phyloP scores from a whole-genome alignment of 2,797 vertebrate genomes.

The Schizopygopsis pylzovi region DNA sequence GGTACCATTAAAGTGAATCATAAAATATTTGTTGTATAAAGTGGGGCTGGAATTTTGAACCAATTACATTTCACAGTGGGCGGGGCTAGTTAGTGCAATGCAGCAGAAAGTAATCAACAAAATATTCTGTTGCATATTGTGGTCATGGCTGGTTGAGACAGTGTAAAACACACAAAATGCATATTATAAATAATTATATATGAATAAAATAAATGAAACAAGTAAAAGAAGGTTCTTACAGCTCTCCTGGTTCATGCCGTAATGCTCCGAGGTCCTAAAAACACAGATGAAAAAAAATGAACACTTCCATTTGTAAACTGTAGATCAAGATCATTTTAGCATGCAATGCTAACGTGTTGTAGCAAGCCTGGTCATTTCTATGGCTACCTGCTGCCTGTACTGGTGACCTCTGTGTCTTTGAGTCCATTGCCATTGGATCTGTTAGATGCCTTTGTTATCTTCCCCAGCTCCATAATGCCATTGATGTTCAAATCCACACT shows the following conservation, averaged over 20 bases:
- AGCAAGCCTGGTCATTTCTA: not conserved
- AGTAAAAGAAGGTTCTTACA: slow-evolving; percentile 70
- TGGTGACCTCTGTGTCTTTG: slow-evolving; percentile 49
- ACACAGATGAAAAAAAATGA: not conserved
- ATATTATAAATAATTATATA: not conserved
- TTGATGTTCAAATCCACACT: slow-evolving; percentile 73
- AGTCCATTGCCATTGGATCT: slow-evolving; percentile 38
- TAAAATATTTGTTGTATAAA: not conserved
- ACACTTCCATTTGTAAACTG: not conserved
- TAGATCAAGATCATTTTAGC: not conserved
- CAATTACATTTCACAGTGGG: not conserved
- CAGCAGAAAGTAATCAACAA: not conserved
- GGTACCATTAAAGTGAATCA: not conserved
- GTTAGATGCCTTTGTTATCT: slow-evolving; percentile 64
- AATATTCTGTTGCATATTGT: not conserved
- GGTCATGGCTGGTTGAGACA: not conserved
- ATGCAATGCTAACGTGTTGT: not conserved
- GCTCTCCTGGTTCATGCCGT: slow-evolving; percentile 65
- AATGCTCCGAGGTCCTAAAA: slow-evolving; percentile 69
- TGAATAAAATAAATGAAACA: not conserved
- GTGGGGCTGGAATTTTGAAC: not conserved
- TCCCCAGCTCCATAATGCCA: slow-evolving; percentile 75
- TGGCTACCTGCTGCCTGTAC: slow-evolving; percentile 66
- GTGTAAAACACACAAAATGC: not conserved
- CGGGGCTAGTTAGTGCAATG: not conserved